A percentile compares a stretch with the other conserved stretches of the same genome.
Conservation (phyloP, 2,113 vertebrate genomes). For the Plecturocebus donacophilus region DNA sequence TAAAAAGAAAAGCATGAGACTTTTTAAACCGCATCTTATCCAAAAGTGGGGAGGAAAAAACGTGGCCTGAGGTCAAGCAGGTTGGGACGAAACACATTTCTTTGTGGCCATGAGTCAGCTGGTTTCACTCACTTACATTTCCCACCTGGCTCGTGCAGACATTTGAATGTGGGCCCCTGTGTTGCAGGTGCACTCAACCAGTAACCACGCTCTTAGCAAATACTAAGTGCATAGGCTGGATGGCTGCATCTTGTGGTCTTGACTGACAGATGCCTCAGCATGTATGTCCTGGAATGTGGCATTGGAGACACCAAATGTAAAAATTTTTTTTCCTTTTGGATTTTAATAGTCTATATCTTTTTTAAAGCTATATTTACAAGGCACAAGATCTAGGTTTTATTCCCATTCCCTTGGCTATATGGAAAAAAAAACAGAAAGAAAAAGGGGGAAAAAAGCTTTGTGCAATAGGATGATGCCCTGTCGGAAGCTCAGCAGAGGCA, state of each 20-base stretch:
- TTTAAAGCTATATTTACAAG: background rate
- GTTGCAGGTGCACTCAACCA: rapidly evolving
- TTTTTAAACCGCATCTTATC: background rate
- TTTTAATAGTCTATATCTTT: background rate
- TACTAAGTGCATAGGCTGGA: too few relatives aligned
- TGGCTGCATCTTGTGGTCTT: background rate
- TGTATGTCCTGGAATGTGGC: background rate
- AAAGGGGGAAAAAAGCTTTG: background rate
- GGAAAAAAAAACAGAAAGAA: background rate
- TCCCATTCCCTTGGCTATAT: background rate
- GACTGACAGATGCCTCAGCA: background rate
- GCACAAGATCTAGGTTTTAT: background rate
- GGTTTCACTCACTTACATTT: background rate
- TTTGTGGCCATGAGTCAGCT: background rate
- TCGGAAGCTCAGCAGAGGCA: too few relatives aligned
- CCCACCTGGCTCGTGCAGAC: background rate
- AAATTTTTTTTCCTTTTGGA: background rate
- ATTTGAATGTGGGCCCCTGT: too few relatives aligned
- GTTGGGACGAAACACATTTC: background rate
- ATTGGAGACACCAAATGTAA: background rate
- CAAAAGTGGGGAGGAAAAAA: background rate
- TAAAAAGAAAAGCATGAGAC: background rate
- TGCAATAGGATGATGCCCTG: too few relatives aligned
- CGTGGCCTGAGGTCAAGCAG: background rate
- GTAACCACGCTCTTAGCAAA: background rate